phyloP scores from a whole-genome alignment of 2,113 vertebrate genomes.

The Leptosomus discolor region DNA sequence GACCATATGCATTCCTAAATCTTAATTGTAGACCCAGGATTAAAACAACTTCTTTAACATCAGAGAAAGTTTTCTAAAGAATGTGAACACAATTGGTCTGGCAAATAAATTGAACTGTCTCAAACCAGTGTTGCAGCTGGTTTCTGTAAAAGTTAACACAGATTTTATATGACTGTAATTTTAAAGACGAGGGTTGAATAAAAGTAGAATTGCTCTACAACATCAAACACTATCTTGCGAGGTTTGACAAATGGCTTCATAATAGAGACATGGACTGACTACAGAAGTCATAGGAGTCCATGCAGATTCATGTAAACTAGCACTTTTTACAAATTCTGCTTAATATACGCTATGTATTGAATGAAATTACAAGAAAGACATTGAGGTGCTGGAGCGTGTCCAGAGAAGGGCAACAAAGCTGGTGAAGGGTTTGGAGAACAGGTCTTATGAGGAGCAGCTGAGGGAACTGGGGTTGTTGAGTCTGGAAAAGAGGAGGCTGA shows the following conservation, averaged over 20 bases:
- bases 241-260: not conserved
- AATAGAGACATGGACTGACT: not conserved
- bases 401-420: no score
- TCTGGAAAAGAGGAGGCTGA: no score
- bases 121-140: not conserved
- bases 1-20: not conserved
- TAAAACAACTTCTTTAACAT: not conserved
- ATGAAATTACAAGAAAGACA: no score
- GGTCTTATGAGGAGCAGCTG: no score
- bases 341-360: not conserved
- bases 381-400: no score
- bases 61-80: not conserved
- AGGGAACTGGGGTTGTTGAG: no score
- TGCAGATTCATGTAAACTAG: not conserved
- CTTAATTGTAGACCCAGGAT: not conserved
- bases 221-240: not conserved
- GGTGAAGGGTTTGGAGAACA: no score
- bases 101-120: conserved; percentile 18
- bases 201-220: not conserved
- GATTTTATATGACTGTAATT: not conserved
- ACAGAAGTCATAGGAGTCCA: not conserved
- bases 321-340: not conserved
- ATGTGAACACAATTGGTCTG: not conserved
- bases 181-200: not conserved
- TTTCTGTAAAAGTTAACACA: not conserved